Base-by-base conservation (phyloP, 2,888 invertebrate species). In the Tricholauxania praeusta region DNA sequence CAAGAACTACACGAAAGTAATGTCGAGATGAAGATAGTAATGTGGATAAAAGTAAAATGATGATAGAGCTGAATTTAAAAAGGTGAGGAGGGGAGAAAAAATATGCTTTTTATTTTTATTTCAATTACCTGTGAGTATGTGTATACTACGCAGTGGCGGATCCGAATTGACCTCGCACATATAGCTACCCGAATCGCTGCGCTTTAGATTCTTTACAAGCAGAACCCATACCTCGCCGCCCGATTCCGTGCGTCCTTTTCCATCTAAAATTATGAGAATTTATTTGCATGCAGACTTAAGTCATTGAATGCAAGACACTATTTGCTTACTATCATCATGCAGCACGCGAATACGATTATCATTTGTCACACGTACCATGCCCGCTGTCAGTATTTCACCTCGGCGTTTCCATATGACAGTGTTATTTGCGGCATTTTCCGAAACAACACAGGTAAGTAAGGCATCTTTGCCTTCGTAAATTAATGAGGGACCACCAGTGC, bases 191-290 rank as follows among this genome's bases (percentile, higher is more conserved):
- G 93, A 91, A 84, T 96, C 95, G 0, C 91, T 89, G 0, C 91
- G 88, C 80, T 90, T 91, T 17, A 92, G 91, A 19, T 90, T 88
- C 83, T 92, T 92, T 81, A 96, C 94, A 76, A 94, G 91, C 65
- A 96, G 89, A 57, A 95, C 94, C 95, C 95, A 95, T 17, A 95
- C 94, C 82, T 94, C 94, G 0, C 94, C 94, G 3, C 93, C 94
- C 82, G 79, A 80, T 17, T 81, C 82, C 52, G 81, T 78, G 32
- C 71, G 79, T 5, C 81, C 85, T 65, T 83, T 83, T 17, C 86
- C 84, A 80, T 81, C 87, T 87, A 74, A 12, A 78, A 75, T 12
- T 12, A 55, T 12, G 12, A 19, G 19, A 59, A 19, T 67, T 60
- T 49, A 12, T 57, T 51, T 39, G 51, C 28, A 28, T 28, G 28